A percentile compares a stretch with the other conserved stretches of the same genome.
Evolutionary conservation across 2,113 vertebrate species (phyloP).

Genomic region (rabbit (Oryctolagus cuniculus)): DNA sequence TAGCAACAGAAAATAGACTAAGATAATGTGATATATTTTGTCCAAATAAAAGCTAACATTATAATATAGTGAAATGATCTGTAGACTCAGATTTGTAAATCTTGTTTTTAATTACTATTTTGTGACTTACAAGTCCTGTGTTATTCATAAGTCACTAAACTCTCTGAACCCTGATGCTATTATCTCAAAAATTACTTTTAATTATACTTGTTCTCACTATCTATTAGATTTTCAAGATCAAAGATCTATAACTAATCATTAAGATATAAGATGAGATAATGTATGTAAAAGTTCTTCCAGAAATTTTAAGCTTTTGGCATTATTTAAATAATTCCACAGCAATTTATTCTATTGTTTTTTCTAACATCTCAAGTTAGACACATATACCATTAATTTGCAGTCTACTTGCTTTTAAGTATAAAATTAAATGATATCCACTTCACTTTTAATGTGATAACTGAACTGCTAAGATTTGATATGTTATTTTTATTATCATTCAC

Average conservation of each 20-base stretch:
- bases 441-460: too few species aligned
- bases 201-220: not conserved
- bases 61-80: not conserved
- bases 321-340: not conserved
- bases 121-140: not conserved
- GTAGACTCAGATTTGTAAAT: not conserved
- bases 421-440: not conserved
- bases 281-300: not conserved
- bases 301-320: conserved; percentile 46
- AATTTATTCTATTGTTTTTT: not conserved
- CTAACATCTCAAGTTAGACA: not conserved
- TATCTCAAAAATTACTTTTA: not conserved
- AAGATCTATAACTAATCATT: not conserved
- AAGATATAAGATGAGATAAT: conserved; percentile 12
- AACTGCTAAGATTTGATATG: not conserved
- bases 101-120: not conserved
- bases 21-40: not conserved
- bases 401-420: conserved; percentile 15
- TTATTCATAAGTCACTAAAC: not conserved
- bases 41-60: not conserved
- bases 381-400: not conserved
- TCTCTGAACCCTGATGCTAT: not conserved
- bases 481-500: conserved; percentile 6
- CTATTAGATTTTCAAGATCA: not conserved
- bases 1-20: too few species aligned